Evolutionary conservation across 2,113 vertebrate species (phyloP).

Genomic region (Danio rerio): GRCz12tu NC_133196.1:4391501-4392000

Average conservation of each 20-base stretch:
- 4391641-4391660: constrained; percentile 99
- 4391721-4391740: constrained; percentile 91
- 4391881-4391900: no score
- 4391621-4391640: constrained; percentile 94
- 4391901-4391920: no score
- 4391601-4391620: constrained; percentile 81
- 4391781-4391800: constrained; percentile 77
- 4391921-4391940: no score
- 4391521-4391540: no score
- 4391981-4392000: no score
- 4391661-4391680: constrained; percentile 94
- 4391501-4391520: no score
- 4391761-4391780: constrained; percentile 54
- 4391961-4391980: no score
- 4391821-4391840: not conserved
- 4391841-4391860: no score
- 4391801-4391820: constrained; percentile 55
- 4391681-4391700: constrained; percentile 86
- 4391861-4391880: no score
- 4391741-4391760: constrained; percentile 91
- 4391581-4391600: not conserved
- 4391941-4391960: no score
- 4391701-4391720: constrained; percentile 89
- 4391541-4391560: no score
- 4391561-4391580: no score